These are phyloP conservation scores for Ecliptopera silaceata DNA, from an alignment of 2,888 invertebrate species.

Conservation along the genomic window DNA sequence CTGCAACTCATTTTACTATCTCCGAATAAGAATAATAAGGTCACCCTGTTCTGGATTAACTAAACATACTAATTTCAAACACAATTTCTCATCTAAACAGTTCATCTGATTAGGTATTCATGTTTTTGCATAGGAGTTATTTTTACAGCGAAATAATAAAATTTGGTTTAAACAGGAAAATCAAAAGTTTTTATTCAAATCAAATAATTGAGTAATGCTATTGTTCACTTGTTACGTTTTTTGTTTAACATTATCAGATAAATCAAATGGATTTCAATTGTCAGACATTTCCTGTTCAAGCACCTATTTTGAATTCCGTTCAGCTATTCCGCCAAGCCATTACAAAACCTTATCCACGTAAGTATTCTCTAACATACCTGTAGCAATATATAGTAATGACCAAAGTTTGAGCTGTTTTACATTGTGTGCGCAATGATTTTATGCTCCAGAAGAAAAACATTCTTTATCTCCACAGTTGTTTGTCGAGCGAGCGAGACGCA, in stretches of 20 bases:
- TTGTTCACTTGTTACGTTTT: constrained; percentile 31
- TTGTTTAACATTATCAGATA: constrained; percentile 33
- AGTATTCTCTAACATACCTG: constrained; percentile 46
- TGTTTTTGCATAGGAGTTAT: background rate
- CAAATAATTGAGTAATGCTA: constrained; percentile 29
- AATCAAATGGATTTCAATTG: constrained; percentile 48
- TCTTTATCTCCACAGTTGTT: constrained; percentile 49
- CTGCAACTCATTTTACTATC: constrained; percentile 23
- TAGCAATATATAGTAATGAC: constrained; percentile 43
- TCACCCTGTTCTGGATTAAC: constrained; percentile 1
- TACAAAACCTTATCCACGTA: constrained; percentile 25
- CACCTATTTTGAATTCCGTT: constrained; percentile 45
- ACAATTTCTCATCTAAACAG: too few species aligned
- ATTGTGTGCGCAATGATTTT: constrained; percentile 41
- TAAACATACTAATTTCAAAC: too few species aligned
- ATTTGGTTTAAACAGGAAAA: constrained; percentile 11
- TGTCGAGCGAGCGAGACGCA: constrained; percentile 50
- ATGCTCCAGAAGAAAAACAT: constrained; percentile 43
- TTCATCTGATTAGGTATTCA: too few species aligned
- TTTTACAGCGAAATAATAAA: constrained; percentile 1
- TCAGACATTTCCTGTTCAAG: constrained; percentile 45
- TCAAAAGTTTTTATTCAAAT: constrained; percentile 19
- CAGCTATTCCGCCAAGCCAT: constrained; percentile 21
- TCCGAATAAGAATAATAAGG: constrained; percentile 23
- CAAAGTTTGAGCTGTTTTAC: constrained; percentile 46